Percentiles rank a stretch among this genome's conserved stretches.
These are phyloP conservation scores for Trachymyrmex septentrionalis DNA, from an alignment of 1,140 invertebrate genomes.

Conservation along the genomic window DNA sequence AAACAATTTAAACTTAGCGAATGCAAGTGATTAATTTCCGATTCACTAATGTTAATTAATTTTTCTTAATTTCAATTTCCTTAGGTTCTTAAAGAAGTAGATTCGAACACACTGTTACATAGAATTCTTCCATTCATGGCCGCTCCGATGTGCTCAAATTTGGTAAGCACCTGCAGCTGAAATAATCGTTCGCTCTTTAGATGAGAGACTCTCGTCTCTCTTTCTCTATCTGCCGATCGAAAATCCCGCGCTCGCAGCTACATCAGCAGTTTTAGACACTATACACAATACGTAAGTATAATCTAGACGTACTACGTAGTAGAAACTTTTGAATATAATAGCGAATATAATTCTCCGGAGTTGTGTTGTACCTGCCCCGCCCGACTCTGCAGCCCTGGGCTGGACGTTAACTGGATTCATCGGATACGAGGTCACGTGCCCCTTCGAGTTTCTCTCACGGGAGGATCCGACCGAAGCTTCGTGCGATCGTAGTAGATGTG, in stretches of 20 bases:
- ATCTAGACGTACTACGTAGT: constrained; percentile 78
- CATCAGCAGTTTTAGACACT: constrained; percentile 75
- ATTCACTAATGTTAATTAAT: background rate
- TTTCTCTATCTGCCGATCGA: constrained; percentile 55
- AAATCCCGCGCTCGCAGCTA: constrained; percentile 76
- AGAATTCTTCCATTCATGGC: background rate
- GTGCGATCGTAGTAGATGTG: constrained; percentile 24
- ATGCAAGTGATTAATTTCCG: constrained; percentile 11
- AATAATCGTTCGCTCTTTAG: constrained; percentile 30
- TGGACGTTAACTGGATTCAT: constrained; percentile 72
- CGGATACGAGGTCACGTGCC: constrained; percentile 73
- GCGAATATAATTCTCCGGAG: constrained; percentile 69
- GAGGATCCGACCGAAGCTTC: constrained; percentile 73
- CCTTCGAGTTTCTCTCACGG: constrained; percentile 64
- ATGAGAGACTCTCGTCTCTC: constrained; percentile 40
- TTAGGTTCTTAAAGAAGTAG: background rate
- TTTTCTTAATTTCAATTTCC: constrained; percentile 17
- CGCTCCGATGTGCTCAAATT: constrained; percentile 13
- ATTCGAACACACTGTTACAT: background rate
- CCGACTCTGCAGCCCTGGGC: constrained; percentile 53
- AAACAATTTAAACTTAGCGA: background rate
- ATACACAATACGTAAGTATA: constrained; percentile 77
- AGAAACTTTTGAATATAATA: constrained; percentile 77
- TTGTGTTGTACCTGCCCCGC: constrained; percentile 71
- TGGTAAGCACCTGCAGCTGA: constrained; percentile 56